Percentiles rank a stretch among this genome's conserved stretches.
Evolutionary conservation across 2,888 invertebrate genomes (phyloP).

Genomic region (Parthenolecanium corni): DNA sequence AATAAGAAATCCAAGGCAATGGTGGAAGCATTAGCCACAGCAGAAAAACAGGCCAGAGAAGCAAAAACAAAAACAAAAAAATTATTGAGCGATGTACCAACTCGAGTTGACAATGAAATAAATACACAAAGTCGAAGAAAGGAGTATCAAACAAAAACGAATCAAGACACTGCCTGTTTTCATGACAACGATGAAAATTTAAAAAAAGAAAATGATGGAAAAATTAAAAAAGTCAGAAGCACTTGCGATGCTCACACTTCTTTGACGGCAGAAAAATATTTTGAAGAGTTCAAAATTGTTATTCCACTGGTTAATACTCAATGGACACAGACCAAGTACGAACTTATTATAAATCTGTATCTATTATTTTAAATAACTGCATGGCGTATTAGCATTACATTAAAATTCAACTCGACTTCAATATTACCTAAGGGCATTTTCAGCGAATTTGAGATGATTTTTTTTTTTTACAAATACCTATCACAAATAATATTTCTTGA

Average conservation of each 20-base stretch:
- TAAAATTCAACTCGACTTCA: too few species aligned
- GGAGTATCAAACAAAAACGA: background rate
- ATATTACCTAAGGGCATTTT: too few species aligned
- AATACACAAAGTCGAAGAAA: background rate
- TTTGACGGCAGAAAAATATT: constrained; percentile 6
- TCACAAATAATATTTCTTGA: too few species aligned
- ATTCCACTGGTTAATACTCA: background rate
- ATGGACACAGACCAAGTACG: constrained; percentile 5
- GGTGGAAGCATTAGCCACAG: constrained; percentile 61
- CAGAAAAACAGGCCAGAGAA: constrained; percentile 54
- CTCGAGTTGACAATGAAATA: background rate
- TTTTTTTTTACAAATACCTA: too few species aligned
- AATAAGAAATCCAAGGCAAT: constrained; percentile 54
- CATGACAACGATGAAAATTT: background rate
- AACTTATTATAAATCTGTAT: background rate
- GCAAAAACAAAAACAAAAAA: constrained; percentile 43
- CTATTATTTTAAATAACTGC: background rate
- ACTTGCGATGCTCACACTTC: constrained; percentile 3
- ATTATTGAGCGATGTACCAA: background rate
- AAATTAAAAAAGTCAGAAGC: background rate
- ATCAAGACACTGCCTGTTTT: background rate
- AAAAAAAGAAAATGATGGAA: background rate
- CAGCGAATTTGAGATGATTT: too few species aligned
- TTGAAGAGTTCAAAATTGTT: background rate
- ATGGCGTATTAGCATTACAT: background rate